Evolutionary conservation across 2,113 vertebrate genomes (phyloP).

Genomic region (Entomyzon cyanotis): DNA sequence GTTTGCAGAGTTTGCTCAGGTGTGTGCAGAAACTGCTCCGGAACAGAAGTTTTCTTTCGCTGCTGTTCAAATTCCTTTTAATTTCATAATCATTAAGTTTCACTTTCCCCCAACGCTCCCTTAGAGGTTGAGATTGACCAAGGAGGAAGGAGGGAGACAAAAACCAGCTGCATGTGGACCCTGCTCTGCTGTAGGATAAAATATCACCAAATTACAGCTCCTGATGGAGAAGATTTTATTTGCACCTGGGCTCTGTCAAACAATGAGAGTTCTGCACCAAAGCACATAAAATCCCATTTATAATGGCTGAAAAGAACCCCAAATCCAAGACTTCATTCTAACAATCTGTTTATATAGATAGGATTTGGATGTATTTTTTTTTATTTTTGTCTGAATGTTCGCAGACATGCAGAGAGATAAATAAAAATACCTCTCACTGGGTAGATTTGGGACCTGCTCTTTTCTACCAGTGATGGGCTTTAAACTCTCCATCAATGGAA

Average conservation of each 20-base stretch:
- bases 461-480: not conserved
- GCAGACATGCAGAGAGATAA: not conserved
- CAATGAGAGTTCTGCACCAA: not conserved
- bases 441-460: not conserved
- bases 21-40: not conserved
- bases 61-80: not conserved
- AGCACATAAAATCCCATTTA: not conserved
- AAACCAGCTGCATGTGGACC: not conserved
- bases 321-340: not conserved
- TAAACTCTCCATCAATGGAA: not conserved
- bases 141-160: not conserved
- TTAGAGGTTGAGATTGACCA: not conserved
- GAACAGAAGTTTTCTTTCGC: not conserved
- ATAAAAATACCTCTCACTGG: not conserved
- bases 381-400: not conserved
- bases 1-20: not conserved
- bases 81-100: not conserved
- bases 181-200: not conserved
- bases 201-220: slow-evolving; percentile 50
- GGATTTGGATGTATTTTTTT: not conserved
- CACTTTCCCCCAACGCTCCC: not conserved
- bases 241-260: slow-evolving; percentile 31
- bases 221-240: slow-evolving; percentile 37
- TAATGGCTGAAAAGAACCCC: not conserved
- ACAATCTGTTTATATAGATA: not conserved